A percentile compares a stretch with the other conserved stretches of the same genome.
Evolutionary conservation across 2,888 invertebrate species (phyloP).

Genomic region (Cordilura impudica): DNA sequence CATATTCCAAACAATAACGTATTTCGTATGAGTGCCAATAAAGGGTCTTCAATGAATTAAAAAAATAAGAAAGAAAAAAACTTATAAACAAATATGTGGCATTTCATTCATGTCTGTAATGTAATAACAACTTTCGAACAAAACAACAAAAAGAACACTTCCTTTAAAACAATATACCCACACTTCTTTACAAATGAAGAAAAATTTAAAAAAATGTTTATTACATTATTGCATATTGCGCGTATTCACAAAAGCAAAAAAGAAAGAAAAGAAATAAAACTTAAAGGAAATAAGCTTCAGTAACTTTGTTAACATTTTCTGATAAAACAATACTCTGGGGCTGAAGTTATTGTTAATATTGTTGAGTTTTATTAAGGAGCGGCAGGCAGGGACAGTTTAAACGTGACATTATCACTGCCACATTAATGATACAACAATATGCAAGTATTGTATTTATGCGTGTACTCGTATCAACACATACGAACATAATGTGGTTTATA

Average conservation of each 20-base stretch:
- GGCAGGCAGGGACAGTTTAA: constrained; percentile 39
- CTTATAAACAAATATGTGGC: background rate
- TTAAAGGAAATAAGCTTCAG: constrained; percentile 57
- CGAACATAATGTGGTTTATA: constrained; percentile 25
- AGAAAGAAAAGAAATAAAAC: background rate
- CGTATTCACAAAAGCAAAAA: constrained; percentile 2
- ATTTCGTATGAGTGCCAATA: too few relatives aligned
- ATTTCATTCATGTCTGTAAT: constrained; percentile 26
- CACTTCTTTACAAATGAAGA: constrained; percentile 47
- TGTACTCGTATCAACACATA: constrained; percentile 3
- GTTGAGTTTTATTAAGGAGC: constrained; percentile 47
- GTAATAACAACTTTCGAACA: background rate
- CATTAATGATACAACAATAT: constrained; percentile 15
- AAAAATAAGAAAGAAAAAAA: too few relatives aligned
- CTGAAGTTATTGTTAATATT: constrained; percentile 2
- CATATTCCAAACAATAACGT: constrained; percentile 24
- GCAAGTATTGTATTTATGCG: too few relatives aligned
- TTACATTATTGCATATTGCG: constrained; percentile 27
- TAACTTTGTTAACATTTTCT: constrained; percentile 49
- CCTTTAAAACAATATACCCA: constrained; percentile 56
- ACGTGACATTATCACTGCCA: constrained; percentile 52
- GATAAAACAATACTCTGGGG: background rate
- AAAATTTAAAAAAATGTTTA: background rate
- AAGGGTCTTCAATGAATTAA: background rate
- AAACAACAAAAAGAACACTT: background rate